Percentiles rank a stretch among this genome's conserved stretches.
These are phyloP conservation scores for Xiphorhynchus elegans DNA, from an alignment of 2,113 vertebrate genomes.

Conservation along the genomic window DNA sequence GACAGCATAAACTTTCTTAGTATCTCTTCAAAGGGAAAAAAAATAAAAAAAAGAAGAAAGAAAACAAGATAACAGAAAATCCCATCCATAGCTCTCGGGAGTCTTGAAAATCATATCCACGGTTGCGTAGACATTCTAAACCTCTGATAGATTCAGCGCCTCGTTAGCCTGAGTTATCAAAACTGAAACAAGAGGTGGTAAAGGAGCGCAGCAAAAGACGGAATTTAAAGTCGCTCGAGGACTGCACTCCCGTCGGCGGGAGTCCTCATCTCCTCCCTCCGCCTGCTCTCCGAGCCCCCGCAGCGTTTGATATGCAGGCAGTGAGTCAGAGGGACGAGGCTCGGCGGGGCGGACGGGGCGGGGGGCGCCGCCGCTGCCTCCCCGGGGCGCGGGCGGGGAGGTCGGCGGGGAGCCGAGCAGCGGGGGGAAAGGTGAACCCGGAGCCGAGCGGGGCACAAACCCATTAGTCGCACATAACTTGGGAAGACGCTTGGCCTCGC, in stretches of 20 bases:
- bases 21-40: neutral
- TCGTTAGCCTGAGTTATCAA: constrained; percentile 31
- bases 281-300: neutral
- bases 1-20: constrained; percentile 25
- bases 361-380: neutral
- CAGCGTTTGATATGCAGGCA: neutral
- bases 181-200: constrained; percentile 29
- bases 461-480: constrained; percentile 43
- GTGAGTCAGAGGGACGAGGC: neutral
- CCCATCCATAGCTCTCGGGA: neutral
- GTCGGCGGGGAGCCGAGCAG: constrained; percentile 9
- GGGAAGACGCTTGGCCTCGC: constrained; percentile 20
- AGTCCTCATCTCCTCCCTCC: neutral
- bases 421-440: constrained; percentile 22
- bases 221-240: constrained; percentile 48
- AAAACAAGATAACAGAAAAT: neutral
- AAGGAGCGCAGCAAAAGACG: constrained; percentile 40
- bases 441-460: constrained; percentile 19
- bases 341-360: neutral
- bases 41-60: too few species aligned
- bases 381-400: neutral
- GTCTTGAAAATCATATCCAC: constrained; percentile 47
- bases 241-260: neutral
- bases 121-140: neutral
- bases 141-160: neutral